Base-by-base conservation (phyloP, 2,888 invertebrate species). In the Hirtodrosophila cameraria region DNA sequence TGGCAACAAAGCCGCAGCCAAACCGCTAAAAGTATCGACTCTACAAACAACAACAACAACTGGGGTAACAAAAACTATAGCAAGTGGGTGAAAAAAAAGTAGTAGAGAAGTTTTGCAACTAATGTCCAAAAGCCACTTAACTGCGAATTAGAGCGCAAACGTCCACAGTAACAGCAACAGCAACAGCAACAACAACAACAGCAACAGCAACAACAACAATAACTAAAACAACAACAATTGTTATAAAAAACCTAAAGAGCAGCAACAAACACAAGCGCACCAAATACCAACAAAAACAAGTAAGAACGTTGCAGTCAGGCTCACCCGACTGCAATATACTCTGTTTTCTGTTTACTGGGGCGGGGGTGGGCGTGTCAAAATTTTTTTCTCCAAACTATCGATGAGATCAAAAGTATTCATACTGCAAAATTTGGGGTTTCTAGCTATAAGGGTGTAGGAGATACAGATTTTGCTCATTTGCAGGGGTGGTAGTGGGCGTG, bases 121-220 rank as follows among this genome's bases (percentile, higher is more conserved):
- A 81, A 83, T 77, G 84, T 80, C 78, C 70, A 73, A 83, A 81
- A 80, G 81, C 84, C 84, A 81, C 84, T 83, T 81, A 83, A 83
- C 84, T 65, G 81, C 78, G 81, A 80, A 81, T 81, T 81, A 81
- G 84, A 70, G 80, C 84, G 58, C 64, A 80, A 71, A 45, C 78
- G 81, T 48, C 30, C 28, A 57, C 69, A 59, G 48, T 28, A 58
- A 48, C 54, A 50, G 16, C 9, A 43, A 15, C 31, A 23, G n/a
- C 35, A 39, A n/a, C 13, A 27, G 3, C 8, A 18, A 7, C 18
- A 28, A 23, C 18, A 11, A 45, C 25, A 43, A 49, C 45, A 57
- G 18, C 70, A 68, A 49, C 41, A 35, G 46, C 33, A 38, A 30
- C 23, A 48, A 33, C 35, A 39, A n/a, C 13, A 27, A 5, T 6